Base-by-base conservation (phyloP, 2,888 invertebrate genomes). In the Drosophila sordidapex region DNA sequence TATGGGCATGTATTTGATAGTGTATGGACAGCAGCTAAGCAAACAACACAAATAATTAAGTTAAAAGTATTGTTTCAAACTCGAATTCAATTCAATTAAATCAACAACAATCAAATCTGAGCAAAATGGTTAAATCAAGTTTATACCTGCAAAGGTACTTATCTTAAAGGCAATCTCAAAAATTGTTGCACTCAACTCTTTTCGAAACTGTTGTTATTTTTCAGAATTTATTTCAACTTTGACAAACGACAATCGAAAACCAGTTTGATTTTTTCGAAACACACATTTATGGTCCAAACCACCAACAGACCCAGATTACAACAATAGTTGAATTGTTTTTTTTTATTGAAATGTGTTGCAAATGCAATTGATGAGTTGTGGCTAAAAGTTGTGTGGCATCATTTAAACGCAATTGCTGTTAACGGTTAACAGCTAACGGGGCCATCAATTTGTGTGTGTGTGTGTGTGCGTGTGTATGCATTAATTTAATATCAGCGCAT, bases 1-100 rank as follows among this genome's bases (percentile, higher is more conserved):
- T 21, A 13, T 21, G 13, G 4, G 1, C 25, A 25, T 46, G 25
- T 46, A 15, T 46, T 46, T 25, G 25, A 25, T 4, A 27, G 6
- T 56, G n/a, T n/a, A 1, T 29, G 8, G 2, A 18, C 15, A 43
- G 25, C 33, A 60, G 36, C 25, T 27, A 35, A 48, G 36, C 36
- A 64, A 29, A 64, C 21, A 43, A 31, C 27, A 60, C 35, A 25
- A 49, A 49, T 46, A 46, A 8, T 25, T 8, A 46, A 25, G 46
- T 18, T 15, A 25, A 46, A 46, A 27, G 4, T 25, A 25, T 46
- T 25, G 46, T 25, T 46, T 8, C 25, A 8, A 25, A 15, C 46
- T 15, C 15, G 4, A 46, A 46, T 8, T 4, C 46, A 46, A 46
- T 25, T 25, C 15, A 25, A 46, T 25, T 46, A 15, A 8, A 25